A percentile compares a stretch with the other conserved stretches of the same genome.
Conservation (phyloP, 1,140 invertebrate species). For the Lerema accius region DNA sequence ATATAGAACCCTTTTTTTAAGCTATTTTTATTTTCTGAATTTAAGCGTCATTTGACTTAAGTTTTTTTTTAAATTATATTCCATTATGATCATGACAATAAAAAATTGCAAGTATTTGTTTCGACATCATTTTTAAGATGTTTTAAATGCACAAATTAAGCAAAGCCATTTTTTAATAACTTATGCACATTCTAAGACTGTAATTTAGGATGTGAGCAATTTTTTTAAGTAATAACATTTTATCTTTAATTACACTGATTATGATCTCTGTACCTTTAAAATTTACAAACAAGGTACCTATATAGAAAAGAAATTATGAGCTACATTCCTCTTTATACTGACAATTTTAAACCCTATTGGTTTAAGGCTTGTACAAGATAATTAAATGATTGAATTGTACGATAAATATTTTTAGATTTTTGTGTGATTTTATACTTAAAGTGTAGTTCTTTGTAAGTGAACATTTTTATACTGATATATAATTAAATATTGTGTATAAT, state of each 20-base stretch:
- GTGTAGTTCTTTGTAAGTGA: conserved; percentile 40
- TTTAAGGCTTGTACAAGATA: conserved; percentile 1
- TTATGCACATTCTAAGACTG: not conserved
- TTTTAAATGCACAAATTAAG: not conserved
- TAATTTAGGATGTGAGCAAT: not conserved
- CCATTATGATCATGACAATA: too few species aligned
- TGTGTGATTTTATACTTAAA: conserved; percentile 45
- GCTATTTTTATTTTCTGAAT: too few species aligned
- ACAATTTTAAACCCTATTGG: conserved; percentile 2
- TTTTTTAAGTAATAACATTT: not conserved
- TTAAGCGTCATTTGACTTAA: too few species aligned
- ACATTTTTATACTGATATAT: conserved; percentile 47
- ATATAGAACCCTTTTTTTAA: too few species aligned
- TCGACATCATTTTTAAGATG: too few species aligned
- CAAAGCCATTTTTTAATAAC: too few species aligned
- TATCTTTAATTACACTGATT: conserved; percentile 20
- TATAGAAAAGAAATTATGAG: conserved; percentile 29
- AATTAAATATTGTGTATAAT: conserved; percentile 25
- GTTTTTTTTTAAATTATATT: too few species aligned
- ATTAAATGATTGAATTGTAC: conserved; percentile 22
- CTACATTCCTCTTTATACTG: conserved; percentile 33
- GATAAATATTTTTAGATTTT: conserved; percentile 42
- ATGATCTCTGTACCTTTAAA: conserved; percentile 54
- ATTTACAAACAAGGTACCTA: conserved; percentile 2
- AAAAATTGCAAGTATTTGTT: too few species aligned